Base-by-base conservation (phyloP, 2,888 invertebrate species). In the Hedya salicella region DNA sequence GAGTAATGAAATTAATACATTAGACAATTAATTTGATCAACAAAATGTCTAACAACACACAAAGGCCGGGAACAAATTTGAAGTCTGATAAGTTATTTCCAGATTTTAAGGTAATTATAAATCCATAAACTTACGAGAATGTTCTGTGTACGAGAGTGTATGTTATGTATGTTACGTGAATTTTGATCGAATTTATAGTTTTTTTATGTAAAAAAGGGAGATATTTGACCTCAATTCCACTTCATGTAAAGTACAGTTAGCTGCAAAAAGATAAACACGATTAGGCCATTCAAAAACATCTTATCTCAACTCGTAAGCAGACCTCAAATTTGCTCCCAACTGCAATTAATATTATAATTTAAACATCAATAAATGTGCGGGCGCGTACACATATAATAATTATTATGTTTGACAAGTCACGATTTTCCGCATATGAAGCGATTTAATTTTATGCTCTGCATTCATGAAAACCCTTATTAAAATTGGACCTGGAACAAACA, bases 401-500 rank as follows among this genome's bases (percentile, higher is more conserved):
- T 17, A 44, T 30, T 56, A 44, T 57, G 57, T 16, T 57, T 57
- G 17, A 57, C 42, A 48, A 17, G 46, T 46, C 53, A 39, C 42
- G 40, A 50, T 57, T 57, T 9, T 16, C 48, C 30, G 19, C 39
- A 25, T 25, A 57, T n/a, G 13, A 65, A 65, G 64, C 59, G 14
- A 39, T 52, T 30, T 36, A 25, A 36, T 25, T 25, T 53, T 30
- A 46, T 60, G 65, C 59, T 60, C 59, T 46, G 52, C 64, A 52
- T 60, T 60, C n/a, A 65, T 65, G 36, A 62, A 62, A 30, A 49
- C 56, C 62, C 40, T 62, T 56, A 54, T 62, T 67, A 44, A 50
- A 67, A 62, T 62, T 67, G 63, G 50, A 65, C 65, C 65, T 65
- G 65, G 2, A 65, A 65, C 65, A 65, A 60, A 17, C 36, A 9